These are phyloP conservation scores for Eristalis arbustorum DNA, from an alignment of 2,888 invertebrate species.

Conservation along the genomic window DNA sequence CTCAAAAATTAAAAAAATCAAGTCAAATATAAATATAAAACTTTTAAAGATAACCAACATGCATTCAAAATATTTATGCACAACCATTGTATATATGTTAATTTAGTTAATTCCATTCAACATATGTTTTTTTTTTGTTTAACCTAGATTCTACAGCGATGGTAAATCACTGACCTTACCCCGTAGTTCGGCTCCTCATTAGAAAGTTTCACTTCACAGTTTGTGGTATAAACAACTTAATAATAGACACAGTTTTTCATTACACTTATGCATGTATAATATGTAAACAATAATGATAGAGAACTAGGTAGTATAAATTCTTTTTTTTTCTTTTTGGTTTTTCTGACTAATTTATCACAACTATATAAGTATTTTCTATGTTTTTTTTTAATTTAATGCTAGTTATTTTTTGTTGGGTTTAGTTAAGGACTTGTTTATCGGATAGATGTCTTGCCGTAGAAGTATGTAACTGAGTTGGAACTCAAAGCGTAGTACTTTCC, in stretches of 20 bases:
- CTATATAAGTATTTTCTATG: constrained; percentile 39
- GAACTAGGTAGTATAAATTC: constrained; percentile 1
- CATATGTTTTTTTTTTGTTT: neutral
- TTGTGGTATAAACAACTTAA: constrained; percentile 31
- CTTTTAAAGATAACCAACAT: constrained; percentile 33
- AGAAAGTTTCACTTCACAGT: constrained; percentile 7
- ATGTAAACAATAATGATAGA: constrained; percentile 31
- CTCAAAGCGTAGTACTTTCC: constrained; percentile 69
- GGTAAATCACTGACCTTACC: constrained; percentile 33
- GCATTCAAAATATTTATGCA: constrained; percentile 46
- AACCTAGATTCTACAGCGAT: neutral
- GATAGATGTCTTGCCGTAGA: constrained; percentile 50
- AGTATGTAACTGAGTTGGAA: constrained; percentile 46
- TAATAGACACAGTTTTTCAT: neutral
- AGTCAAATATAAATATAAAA: neutral
- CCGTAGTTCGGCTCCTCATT: constrained; percentile 36
- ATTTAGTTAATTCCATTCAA: constrained; percentile 12
- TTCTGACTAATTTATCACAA: constrained; percentile 57
- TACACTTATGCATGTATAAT: neutral
- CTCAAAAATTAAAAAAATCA: neutral
- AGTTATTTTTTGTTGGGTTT: neutral
- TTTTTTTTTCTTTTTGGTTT: neutral
- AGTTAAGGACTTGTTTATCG: neutral
- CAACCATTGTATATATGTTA: constrained; percentile 58
- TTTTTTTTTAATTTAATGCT: constrained; percentile 20